Evolutionary conservation across 1,140 invertebrate species (phyloP).

Genomic region (Drosophila persimilis): DNA sequence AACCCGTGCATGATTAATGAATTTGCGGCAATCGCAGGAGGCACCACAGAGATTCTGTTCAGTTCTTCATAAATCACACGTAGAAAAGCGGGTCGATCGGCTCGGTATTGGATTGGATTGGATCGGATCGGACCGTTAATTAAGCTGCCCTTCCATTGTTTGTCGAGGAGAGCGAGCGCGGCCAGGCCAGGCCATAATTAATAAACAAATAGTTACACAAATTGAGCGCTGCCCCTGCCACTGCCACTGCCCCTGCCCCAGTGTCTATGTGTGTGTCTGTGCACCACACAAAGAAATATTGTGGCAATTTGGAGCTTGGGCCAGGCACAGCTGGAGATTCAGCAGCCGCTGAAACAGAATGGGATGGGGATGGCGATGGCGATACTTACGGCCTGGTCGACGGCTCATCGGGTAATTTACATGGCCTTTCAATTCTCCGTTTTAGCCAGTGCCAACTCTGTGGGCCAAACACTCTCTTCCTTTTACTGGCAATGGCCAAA

Average conservation of each 20-base stretch:
- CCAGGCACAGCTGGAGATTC: constrained; percentile 66
- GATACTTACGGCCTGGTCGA: constrained; percentile 4
- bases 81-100: constrained; percentile 58
- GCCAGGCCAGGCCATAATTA: constrained; percentile 61
- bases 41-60: constrained; percentile 18
- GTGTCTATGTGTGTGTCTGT: constrained; percentile 6
- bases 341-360: constrained; percentile 14
- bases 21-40: constrained; percentile 65
- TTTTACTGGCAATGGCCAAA: constrained; percentile 68
- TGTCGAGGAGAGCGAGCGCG: constrained; percentile 19
- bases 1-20: constrained; percentile 75
- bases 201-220: constrained; percentile 71
- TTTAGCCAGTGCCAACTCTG: constrained; percentile 37
- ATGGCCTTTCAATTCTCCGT: constrained; percentile 76
- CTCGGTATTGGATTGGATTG: constrained; percentile 10
- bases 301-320: constrained; percentile 61
- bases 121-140: constrained; percentile 47
- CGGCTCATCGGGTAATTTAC: constrained; percentile 74
- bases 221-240: constrained; percentile 12
- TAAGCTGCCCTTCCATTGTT: constrained; percentile 48
- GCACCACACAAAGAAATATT: constrained; percentile 52
- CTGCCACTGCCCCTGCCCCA: not conserved
- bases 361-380: not conserved
- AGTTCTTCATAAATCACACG: constrained; percentile 67
- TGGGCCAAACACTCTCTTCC: constrained; percentile 75